Evolutionary conservation across 2,797 vertebrate genomes (phyloP).

Genomic region (Sebastes glaucus): DNA sequence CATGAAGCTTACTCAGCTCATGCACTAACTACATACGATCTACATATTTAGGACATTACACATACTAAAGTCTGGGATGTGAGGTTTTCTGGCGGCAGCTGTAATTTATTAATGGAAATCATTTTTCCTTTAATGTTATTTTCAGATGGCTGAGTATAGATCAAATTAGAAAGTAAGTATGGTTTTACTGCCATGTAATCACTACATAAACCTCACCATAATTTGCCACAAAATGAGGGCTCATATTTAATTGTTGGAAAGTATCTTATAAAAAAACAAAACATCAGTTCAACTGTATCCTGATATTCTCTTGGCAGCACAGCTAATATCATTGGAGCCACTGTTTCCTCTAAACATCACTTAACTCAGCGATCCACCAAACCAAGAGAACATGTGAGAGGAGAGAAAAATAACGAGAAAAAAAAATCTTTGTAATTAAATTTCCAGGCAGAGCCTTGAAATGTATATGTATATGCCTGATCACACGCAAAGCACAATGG

Average conservation of each 20-base stretch:
- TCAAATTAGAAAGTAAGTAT: slow-evolving; percentile 12
- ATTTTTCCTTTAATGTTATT: slow-evolving; percentile 38
- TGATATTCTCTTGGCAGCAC: slow-evolving; percentile 7
- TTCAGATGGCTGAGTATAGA: slow-evolving; percentile 31
- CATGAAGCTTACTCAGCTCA: slow-evolving; percentile 17
- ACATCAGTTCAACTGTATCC: neutral
- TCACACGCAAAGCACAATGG: neutral
- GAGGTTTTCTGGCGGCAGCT: slow-evolving; percentile 45
- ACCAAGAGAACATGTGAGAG: neutral
- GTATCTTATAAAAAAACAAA: neutral
- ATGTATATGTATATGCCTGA: too few species aligned
- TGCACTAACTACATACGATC: slow-evolving; percentile 38
- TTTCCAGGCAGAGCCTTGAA: neutral
- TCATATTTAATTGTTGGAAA: slow-evolving; percentile 23
- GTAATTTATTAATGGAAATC: slow-evolving; percentile 48
- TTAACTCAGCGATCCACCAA: neutral
- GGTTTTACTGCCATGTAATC: slow-evolving; percentile 17
- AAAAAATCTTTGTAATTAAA: neutral
- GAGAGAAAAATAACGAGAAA: neutral
- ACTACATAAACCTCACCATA: neutral
- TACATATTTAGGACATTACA: slow-evolving; percentile 39
- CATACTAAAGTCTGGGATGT: slow-evolving; percentile 28
- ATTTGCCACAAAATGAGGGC: slow-evolving; percentile 12
- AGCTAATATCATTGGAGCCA: neutral
- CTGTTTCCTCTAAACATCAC: neutral